Conservation (phyloP, 2,797 vertebrate genomes). For the Uromys caudimaculatus region DNA sequence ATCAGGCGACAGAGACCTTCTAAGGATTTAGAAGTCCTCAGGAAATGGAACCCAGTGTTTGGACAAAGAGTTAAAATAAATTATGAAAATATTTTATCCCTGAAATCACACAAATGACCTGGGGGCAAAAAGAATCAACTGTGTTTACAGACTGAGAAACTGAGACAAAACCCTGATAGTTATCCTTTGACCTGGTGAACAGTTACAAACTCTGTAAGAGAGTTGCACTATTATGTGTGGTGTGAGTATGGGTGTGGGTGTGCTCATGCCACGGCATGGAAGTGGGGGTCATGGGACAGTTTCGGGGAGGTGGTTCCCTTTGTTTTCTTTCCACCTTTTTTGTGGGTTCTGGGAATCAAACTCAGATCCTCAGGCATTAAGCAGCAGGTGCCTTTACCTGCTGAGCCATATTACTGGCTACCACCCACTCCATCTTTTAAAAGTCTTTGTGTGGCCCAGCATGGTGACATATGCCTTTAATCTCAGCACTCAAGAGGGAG, state of each 20-base stretch:
- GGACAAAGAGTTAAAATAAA: conserved; percentile 27
- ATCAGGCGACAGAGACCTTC: neutral
- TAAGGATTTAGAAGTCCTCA: neutral
- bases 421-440: neutral
- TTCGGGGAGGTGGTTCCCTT: neutral
- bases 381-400: neutral
- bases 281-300: neutral
- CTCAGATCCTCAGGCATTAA: too few species aligned
- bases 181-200: neutral
- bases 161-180: neutral
- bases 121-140: neutral
- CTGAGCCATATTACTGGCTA: neutral
- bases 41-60: neutral
- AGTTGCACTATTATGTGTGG: neutral
- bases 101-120: neutral
- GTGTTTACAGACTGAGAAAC: neutral
- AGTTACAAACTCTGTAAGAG: neutral
- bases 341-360: neutral
- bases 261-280: neutral
- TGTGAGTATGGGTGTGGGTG: neutral
- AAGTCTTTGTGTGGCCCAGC: neutral
- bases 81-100: neutral
- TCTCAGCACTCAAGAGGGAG: neutral
- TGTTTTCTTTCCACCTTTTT: neutral
- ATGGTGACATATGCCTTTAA: neutral